Percentiles rank a stretch among this genome's conserved stretches.
Evolutionary conservation across 1,140 invertebrate species (phyloP).

Genomic region (Cydia amplana): DNA sequence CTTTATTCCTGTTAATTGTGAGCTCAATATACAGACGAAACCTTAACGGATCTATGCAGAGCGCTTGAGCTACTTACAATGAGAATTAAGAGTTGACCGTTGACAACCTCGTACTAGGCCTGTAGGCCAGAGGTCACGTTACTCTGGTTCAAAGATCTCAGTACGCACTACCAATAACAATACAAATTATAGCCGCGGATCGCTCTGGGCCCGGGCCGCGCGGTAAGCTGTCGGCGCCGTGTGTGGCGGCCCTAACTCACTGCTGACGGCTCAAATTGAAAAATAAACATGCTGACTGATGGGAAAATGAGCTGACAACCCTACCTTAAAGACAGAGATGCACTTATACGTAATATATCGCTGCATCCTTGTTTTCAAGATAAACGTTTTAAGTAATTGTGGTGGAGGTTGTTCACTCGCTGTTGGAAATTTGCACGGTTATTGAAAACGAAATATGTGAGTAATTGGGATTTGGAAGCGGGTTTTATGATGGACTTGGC

Average conservation of each 20-base stretch:
- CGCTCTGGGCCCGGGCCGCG: slow-evolving; percentile 36
- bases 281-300: slow-evolving; percentile 69
- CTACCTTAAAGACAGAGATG: background rate
- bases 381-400: slow-evolving; percentile 7
- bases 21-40: too few relatives aligned
- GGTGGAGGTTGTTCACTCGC: slow-evolving; percentile 60
- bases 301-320: slow-evolving; percentile 43
- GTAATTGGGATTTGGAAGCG: slow-evolving; percentile 18
- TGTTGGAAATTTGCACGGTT: slow-evolving; percentile 40
- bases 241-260: slow-evolving; percentile 48
- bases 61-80: too few relatives aligned
- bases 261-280: slow-evolving; percentile 68
- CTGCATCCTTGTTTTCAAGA: background rate
- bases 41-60: too few relatives aligned
- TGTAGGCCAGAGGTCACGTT: background rate
- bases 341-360: background rate
- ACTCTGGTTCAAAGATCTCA: background rate
- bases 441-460: slow-evolving; percentile 34
- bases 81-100: too few relatives aligned
- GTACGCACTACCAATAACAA: background rate
- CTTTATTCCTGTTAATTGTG: too few relatives aligned
- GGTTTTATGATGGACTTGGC: slow-evolving; percentile 36
- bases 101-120: too few relatives aligned
- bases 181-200: slow-evolving; percentile 22
- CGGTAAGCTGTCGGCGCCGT: slow-evolving; percentile 46